Conservation (phyloP, 1,140 invertebrate species). For the Bombus confusus region DNA sequence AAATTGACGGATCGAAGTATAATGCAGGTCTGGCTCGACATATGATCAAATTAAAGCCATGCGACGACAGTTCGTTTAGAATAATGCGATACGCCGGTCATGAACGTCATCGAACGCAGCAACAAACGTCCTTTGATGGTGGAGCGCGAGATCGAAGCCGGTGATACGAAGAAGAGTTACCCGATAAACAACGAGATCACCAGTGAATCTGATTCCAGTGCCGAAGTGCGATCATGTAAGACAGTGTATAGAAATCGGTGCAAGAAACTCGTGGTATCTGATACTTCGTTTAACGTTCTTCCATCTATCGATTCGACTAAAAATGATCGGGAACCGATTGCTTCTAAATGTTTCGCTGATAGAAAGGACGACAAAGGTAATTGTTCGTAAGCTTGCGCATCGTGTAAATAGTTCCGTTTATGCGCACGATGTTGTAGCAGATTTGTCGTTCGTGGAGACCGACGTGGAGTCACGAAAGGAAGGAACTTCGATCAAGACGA, state of each 20-base stretch:
- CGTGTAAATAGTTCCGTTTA: background rate
- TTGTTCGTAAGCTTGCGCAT: background rate
- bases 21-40: constrained; percentile 13
- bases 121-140: constrained; percentile 33
- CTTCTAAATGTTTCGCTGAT: background rate
- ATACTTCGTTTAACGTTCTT: constrained; percentile 1
- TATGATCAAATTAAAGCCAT: constrained; percentile 20
- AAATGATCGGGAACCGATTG: constrained; percentile 9
- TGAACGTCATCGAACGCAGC: constrained; percentile 49
- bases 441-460: constrained; percentile 17
- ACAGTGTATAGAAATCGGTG: constrained; percentile 9
- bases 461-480: constrained; percentile 40
- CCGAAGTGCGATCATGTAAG: constrained; percentile 38
- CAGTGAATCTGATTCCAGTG: constrained; percentile 27
- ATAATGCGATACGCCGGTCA: constrained; percentile 59
- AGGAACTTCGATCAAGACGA: constrained; percentile 21
- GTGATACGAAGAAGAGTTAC: constrained; percentile 6
- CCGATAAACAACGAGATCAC: constrained; percentile 3
- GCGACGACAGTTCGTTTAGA: constrained; percentile 34
- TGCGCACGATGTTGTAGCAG: background rate
- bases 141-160: constrained; percentile 11
- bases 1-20: constrained; percentile 7
- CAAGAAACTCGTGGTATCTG: constrained; percentile 13
- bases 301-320: constrained; percentile 19
- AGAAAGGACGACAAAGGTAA: constrained; percentile 45